Percentiles rank a stretch among this genome's conserved stretches.
Evolutionary conservation across 2,797 vertebrate species (phyloP).

Genomic region (Rhynchonycteris naso): DNA sequence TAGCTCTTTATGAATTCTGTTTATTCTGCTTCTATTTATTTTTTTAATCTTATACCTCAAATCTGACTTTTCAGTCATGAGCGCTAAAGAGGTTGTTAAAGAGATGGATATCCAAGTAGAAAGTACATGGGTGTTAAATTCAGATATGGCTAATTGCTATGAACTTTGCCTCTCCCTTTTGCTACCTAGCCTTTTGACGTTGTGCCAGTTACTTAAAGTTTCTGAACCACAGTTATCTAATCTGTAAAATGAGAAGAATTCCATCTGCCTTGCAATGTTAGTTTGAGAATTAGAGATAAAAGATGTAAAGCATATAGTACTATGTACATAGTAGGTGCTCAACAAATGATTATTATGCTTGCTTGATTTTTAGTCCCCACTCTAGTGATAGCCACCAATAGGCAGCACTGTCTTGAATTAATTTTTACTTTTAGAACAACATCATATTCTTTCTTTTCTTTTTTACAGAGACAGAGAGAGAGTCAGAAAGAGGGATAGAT

Average conservation of each 20-base stretch:
- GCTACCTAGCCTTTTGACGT: not conserved
- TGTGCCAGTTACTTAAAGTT: not conserved
- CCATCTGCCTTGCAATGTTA: not conserved
- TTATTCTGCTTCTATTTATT: not conserved
- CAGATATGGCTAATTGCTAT: not conserved
- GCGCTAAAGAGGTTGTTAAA: not conserved
- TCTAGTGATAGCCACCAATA: not conserved
- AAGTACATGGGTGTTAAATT: not conserved
- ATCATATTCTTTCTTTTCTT: constrained; percentile 1
- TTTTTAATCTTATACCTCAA: not conserved
- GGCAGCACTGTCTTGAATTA: not conserved
- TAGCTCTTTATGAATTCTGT: not conserved
- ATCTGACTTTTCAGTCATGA: not conserved
- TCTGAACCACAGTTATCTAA: not conserved
- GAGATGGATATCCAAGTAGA: not conserved
- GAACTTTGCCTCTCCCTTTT: constrained; percentile 21
- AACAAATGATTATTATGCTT: not conserved
- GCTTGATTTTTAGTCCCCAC: not conserved
- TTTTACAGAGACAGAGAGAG: no score
- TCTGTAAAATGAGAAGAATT: constrained; percentile 35
- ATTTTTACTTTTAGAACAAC: not conserved
- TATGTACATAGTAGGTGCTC: not conserved
- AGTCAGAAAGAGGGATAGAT: no score
- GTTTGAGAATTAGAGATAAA: constrained; percentile 25
- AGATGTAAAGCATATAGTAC: not conserved